phyloP scores from a whole-genome alignment of 2,888 invertebrate genomes.

The Neoitamus cyanurus region DNA sequence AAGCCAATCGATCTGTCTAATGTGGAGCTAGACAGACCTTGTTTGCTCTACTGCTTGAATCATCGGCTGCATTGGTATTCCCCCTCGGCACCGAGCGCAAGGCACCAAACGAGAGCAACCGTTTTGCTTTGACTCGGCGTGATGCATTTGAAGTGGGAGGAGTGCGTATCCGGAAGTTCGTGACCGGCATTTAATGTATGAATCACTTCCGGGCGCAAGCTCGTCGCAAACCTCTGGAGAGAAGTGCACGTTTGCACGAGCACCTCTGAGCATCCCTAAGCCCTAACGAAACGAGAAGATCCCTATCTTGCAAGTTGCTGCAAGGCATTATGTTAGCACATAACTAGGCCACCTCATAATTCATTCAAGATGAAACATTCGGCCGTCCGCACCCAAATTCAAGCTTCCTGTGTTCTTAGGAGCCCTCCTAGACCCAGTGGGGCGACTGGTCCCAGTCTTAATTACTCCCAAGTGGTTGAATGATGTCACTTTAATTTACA shows the following conservation, averaged over 20 bases:
- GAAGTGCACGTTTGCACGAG: neutral
- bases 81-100: neutral
- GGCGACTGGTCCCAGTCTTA: neutral
- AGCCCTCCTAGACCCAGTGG: neutral
- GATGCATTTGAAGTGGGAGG: neutral
- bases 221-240: neutral
- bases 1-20: neutral
- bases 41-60: neutral
- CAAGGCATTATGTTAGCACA: neutral
- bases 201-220: neutral
- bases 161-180: neutral
- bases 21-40: neutral
- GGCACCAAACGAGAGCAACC: slow-evolving; percentile 1
- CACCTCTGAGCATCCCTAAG: neutral
- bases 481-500: slow-evolving; percentile 30
- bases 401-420: neutral
- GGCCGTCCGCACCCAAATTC: neutral
- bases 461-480: slow-evolving; percentile 30
- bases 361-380: neutral
- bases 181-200: neutral
- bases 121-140: neutral
- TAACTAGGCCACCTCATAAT: neutral
- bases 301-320: neutral
- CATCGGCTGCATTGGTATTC: neutral
- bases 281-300: neutral